Evolutionary conservation across 2,888 invertebrate species (phyloP), one percentile per base, ranked within the genome.

Genomic region (Dryobotodes eremita): DNA sequence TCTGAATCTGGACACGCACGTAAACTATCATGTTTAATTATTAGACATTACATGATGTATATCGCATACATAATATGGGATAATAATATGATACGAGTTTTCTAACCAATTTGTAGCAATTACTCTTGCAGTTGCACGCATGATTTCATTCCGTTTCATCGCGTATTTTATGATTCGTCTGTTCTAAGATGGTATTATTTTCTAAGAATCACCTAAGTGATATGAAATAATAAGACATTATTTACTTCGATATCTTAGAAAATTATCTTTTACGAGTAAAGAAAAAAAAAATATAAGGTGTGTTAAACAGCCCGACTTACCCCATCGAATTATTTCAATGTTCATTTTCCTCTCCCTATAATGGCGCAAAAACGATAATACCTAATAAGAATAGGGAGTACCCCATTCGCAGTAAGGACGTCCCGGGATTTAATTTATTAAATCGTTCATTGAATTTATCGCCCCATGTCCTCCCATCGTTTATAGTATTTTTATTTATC

Each of bases 71-170:
- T 82, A 61, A 69, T 71, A 70, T 20, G 62, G 53, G 59, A 61
- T 86, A 77, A 61, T 83, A 65, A 73, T 73, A 69, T 71, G 68
- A 68, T 65, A 62, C 26, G 26, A 69, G 65, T 82, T 86, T 86
- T 86, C 82, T 79, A 86, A 75, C 57, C 61, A 73, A 79, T 86
- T 75, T 72, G 42, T 74, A 55, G 66, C 59, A 80, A 80, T 85
- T 75, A 86, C 59, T 59, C 61, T 75, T 79, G 31, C 20, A 61
- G 42, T 50, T 69, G 61, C 75, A 84, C 82, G 84, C 84, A 79
- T 74, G 72, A 65, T 79, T 77, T 79, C 57, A 74, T 82, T 74
- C 48, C 61, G 53, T 66, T 71, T 64, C 26, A 72, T 53, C 57
- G 70, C 31, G 23, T 17, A 15, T 71, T 50, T 75, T 79, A 55